phyloP scores from a whole-genome alignment of 2,113 vertebrate species.

The Nothoprocta pentlandii region DNA sequence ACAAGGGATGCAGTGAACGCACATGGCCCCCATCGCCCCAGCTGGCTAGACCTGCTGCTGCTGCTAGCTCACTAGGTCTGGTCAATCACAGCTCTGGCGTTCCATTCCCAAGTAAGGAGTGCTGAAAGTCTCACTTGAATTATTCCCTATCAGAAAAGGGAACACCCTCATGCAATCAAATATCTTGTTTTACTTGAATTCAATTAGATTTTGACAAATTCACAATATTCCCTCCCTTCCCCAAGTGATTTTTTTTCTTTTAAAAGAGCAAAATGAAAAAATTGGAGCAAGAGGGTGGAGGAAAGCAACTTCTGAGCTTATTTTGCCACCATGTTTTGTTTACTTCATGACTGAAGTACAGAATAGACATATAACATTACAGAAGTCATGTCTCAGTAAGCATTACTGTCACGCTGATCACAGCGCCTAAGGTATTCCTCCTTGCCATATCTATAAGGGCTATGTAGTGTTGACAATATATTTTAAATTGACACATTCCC shows the following conservation, averaged over 20 bases:
- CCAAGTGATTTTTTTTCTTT: not conserved
- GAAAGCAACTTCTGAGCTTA: not conserved
- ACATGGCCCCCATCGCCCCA: not conserved
- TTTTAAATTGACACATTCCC: not conserved
- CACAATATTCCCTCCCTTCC: not conserved
- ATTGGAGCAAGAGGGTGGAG: rapidly evolving
- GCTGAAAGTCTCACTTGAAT: not conserved
- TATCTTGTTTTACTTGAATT: not conserved
- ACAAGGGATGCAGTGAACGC: not conserved
- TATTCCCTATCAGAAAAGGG: not conserved
- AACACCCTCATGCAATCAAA: not conserved
- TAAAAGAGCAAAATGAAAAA: not conserved
- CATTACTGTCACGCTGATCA: not conserved
- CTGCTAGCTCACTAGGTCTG: no score
- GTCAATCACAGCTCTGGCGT: not conserved
- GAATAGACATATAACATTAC: not conserved
- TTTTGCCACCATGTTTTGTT: not conserved
- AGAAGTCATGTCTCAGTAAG: not conserved
- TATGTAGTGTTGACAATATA: not conserved
- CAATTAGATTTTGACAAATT: not conserved
- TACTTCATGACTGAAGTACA: not conserved
- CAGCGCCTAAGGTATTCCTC: not conserved
- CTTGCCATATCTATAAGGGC: not conserved
- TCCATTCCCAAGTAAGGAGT: not conserved
- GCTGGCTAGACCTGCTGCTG: not conserved